Evolutionary conservation across 2,113 vertebrate genomes (phyloP), one percentile per base, ranked within the genome.

Genomic region (Lonchura striata): DNA sequence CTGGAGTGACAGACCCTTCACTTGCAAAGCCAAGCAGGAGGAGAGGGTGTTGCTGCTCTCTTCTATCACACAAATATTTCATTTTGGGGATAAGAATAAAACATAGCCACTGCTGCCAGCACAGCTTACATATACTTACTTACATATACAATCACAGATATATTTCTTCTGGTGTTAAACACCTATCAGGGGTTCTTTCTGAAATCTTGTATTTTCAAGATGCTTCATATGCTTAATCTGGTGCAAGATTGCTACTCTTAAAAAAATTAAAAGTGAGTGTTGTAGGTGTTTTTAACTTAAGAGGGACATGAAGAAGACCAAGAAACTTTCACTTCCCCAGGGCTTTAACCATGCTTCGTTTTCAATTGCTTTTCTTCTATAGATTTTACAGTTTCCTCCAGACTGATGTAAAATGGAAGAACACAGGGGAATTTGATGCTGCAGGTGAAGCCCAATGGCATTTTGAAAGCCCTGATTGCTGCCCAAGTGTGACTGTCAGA

Each of bases 261-360:
- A 69, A 85, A n/a, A 88, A 77, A 37, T 6, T 3, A 42, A 90
- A 85, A 88, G 63, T 6, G 0, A 52, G 5, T 0, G 0, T 22
- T 54, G 7, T 11, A 59, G 47, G 9, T 37, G 27, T 61, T 94
- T 87, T 46, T 87, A 64, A 79, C 35, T 68, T 37, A 31, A 77
- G 31, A 79, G 30, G 28, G 23, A 75, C n/a, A 24, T 2, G 1
- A 81, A 71, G 37, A 83, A 72, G 33, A 59, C 37, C 37, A 78
- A 41, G 23, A 64, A 60, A 80, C 13, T 31, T 82, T 75, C 20
- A 42, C 16, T 86, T 72, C 70, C 27, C 60, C n/a, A 35, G 57
- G 42, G 20, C 53, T 92, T 72, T 50, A 79, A 57, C 14, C 8
- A 19, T 11, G 44, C 8, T 56, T 86, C n/a, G n/a, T 63, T 94